phyloP scores from a whole-genome alignment of 2,888 invertebrate species.

The Dolichomitus sp. region DNA sequence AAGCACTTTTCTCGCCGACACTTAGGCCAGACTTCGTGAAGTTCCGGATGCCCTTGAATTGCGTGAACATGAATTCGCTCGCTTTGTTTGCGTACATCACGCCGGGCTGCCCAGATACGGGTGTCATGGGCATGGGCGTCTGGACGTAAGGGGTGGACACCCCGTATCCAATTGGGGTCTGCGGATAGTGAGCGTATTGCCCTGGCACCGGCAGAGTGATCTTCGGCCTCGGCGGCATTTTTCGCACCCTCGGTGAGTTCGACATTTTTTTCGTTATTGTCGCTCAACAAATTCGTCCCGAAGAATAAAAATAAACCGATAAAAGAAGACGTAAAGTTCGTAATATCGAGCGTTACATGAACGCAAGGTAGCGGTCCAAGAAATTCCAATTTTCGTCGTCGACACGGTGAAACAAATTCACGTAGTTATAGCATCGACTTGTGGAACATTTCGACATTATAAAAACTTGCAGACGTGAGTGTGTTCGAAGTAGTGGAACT shows the following conservation, averaged over 20 bases:
- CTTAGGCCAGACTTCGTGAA: conserved; percentile 94
- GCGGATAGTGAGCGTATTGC: conserved; percentile 79
- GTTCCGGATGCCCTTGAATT: conserved; percentile 93
- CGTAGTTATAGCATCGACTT: conserved; percentile 1
- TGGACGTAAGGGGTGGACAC: conserved; percentile 80
- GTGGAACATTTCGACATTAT: conserved; percentile 38
- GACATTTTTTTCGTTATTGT: conserved; percentile 73
- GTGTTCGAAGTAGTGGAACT: neutral
- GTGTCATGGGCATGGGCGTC: conserved; percentile 84
- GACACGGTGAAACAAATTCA: neutral
- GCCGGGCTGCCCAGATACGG: conserved; percentile 82
- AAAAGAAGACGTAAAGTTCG: neutral
- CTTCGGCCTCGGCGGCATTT: conserved; percentile 79
- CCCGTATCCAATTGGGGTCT: conserved; percentile 78
- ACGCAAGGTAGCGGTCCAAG: neutral
- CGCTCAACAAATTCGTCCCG: neutral
- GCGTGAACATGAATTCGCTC: conserved; percentile 93
- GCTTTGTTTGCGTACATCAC: conserved; percentile 90
- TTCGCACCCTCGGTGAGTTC: conserved; percentile 73
- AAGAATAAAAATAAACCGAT: conserved; percentile 1
- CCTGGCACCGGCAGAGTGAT: conserved; percentile 83
- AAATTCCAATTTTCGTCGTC: neutral
- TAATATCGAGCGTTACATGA: conserved; percentile 1
- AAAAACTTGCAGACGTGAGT: neutral
- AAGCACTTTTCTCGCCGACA: conserved; percentile 94